Conservation (phyloP, 1,140 invertebrate species). For the Helicoverpa armigera region DNA sequence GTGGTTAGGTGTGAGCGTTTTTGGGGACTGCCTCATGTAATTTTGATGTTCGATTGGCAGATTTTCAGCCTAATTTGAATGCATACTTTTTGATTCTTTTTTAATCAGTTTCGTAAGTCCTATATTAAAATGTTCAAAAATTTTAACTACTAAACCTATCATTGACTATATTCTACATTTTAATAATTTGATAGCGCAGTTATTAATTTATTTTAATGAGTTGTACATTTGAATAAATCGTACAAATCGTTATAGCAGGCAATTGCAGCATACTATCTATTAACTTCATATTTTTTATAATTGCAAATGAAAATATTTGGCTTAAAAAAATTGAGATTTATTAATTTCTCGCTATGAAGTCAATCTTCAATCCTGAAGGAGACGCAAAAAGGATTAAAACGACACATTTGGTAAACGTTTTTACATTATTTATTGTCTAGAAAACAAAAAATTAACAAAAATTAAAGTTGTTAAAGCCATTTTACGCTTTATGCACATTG, state of each 20-base stretch:
- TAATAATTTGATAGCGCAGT: not conserved
- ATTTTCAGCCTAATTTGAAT: no score
- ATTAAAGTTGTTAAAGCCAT: slow-evolving; percentile 46
- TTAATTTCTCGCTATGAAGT: no score
- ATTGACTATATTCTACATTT: not conserved
- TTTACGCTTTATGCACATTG: slow-evolving; percentile 9
- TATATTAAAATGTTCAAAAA: not conserved
- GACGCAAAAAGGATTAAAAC: not conserved
- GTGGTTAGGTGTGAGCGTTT: no score
- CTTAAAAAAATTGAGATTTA: no score
- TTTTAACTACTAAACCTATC: not conserved
- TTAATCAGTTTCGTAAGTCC: no score
- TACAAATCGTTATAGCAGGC: not conserved
- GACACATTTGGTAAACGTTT: slow-evolving; percentile 29
- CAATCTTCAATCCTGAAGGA: not conserved
- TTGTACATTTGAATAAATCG: not conserved
- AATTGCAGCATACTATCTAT: no score
- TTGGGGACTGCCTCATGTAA: no score
- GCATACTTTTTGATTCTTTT: no score
- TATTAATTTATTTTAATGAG: slow-evolving; percentile 4
- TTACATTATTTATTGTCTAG: slow-evolving; percentile 51
- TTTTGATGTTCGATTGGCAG: no score
- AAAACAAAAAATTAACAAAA: slow-evolving; percentile 49
- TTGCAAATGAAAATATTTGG: no score
- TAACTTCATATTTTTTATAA: no score